Evolutionary conservation across 2,113 vertebrate species (phyloP), one percentile per base, ranked within the genome.

Genomic region (Phaetusa simplex): DNA sequence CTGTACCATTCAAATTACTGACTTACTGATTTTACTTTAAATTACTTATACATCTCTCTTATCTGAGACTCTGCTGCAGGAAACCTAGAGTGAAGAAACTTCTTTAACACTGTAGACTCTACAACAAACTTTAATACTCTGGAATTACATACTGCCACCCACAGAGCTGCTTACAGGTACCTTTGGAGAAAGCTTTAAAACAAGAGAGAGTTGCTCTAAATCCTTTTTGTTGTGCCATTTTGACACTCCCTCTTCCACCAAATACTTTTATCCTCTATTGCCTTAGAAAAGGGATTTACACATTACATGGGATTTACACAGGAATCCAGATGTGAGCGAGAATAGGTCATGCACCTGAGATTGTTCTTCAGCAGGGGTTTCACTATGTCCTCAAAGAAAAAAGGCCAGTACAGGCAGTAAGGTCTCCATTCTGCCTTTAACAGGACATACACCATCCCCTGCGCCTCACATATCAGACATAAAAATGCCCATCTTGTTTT

Each of bases 121-220:
- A 80, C 49, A 80, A 93, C 62, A 73, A 32, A 69, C 64, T 97
- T 97, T 96, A 97, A 95, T 97, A 52, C 21, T 88, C 55, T 86
- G 79, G 42, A 90, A 88, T 96, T 90, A 93, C 70, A 95, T 32
- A 32, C 27, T 70, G 45, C 43, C 50, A 85, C 45, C 53, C 66
- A 70, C 55, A 70, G 21, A 69, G 81, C 69, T 95, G 73, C 83
- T 94, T 76, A 87, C 70, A 88, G 45, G 38, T 53, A 76, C 45
- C 36, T 30, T 4, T 79, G 27, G 38, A 73, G 52, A 86, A 66
- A 77, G 74, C 55, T 94, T 91, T 94, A 72, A 82, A 91, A 70
- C 49, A 45, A 58, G 59, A 47, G 59, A 47, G 17, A 69, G 24
- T 53, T 74, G 45, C 19, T 76, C 4, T 18, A 80, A 87, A 85